Evolutionary conservation across 2,888 invertebrate species (phyloP).

Genomic region (Nomada goodeniana): DNA sequence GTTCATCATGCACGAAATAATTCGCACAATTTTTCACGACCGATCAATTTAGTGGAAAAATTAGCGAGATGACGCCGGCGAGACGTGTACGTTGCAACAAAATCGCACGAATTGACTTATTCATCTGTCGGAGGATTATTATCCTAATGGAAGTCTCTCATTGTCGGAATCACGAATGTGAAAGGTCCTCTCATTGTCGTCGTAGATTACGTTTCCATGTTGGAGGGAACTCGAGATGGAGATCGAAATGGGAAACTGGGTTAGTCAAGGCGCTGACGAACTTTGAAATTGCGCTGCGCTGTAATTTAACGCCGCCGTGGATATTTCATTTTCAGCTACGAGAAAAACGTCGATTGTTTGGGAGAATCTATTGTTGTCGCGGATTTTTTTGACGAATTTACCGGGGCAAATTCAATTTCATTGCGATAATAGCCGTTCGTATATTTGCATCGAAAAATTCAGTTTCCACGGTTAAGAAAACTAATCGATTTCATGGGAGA

Average conservation of each 20-base stretch:
- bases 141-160: slow-evolving; percentile 49
- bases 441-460: too few species aligned
- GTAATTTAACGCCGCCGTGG: slow-evolving; percentile 16
- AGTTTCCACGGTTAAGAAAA: too few species aligned
- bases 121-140: slow-evolving; percentile 31
- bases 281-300: slow-evolving; percentile 38
- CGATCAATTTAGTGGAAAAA: neutral
- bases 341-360: neutral
- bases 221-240: slow-evolving; percentile 33
- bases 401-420: neutral
- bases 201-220: slow-evolving; percentile 51
- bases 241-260: slow-evolving; percentile 54
- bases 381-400: neutral
- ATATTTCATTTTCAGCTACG: slow-evolving; percentile 9
- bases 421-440: neutral
- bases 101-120: slow-evolving; percentile 26
- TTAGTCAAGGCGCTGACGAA: slow-evolving; percentile 44
- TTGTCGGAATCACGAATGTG: slow-evolving; percentile 34
- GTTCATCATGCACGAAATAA: neutral
- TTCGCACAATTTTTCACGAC: neutral
- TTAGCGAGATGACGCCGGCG: neutral
- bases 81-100: slow-evolving; percentile 14
- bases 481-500: too few species aligned
- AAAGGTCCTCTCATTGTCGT: slow-evolving; percentile 44
- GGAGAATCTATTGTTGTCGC: too few species aligned